These are phyloP conservation scores for Cossypha dichroa DNA, from an alignment of 2,797 vertebrate genomes.

Conservation along the genomic window DNA sequence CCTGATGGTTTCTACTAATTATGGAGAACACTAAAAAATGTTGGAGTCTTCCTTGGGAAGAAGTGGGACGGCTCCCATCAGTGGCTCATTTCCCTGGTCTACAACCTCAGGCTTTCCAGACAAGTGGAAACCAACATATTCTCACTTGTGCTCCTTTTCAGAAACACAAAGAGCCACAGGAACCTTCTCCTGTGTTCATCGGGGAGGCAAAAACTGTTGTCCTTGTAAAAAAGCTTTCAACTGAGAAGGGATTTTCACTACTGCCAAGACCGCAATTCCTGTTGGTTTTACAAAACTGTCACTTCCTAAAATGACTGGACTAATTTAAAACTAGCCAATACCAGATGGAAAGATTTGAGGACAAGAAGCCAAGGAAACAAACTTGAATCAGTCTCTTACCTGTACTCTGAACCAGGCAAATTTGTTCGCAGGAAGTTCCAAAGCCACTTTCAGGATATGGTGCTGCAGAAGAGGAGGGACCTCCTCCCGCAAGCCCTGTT, in stretches of 20 bases:
- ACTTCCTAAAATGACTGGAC: background rate
- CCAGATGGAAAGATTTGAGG: background rate
- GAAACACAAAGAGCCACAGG: background rate
- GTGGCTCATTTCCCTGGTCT: background rate
- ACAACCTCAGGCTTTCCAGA: background rate
- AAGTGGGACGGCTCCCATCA: background rate
- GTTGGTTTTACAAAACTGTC: background rate
- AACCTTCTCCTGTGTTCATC: background rate
- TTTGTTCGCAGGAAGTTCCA: constrained; percentile 93
- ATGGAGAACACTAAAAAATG: background rate
- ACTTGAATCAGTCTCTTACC: constrained; percentile 70
- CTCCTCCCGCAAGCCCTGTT: constrained; percentile 83
- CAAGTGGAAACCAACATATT: background rate
- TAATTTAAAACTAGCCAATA: background rate
- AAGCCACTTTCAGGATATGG: constrained; percentile 89
- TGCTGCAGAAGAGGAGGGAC: constrained; percentile 89
- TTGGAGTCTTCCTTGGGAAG: background rate
- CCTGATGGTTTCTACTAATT: background rate
- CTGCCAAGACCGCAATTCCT: background rate
- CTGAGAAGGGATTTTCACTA: background rate
- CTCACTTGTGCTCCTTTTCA: background rate
- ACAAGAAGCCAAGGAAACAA: background rate
- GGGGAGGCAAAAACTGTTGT: background rate
- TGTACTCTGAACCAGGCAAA: constrained; percentile 93
- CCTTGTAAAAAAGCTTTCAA: background rate